Base-by-base conservation (phyloP, 2,797 vertebrate genomes). In the Acanthis flammea region DNA sequence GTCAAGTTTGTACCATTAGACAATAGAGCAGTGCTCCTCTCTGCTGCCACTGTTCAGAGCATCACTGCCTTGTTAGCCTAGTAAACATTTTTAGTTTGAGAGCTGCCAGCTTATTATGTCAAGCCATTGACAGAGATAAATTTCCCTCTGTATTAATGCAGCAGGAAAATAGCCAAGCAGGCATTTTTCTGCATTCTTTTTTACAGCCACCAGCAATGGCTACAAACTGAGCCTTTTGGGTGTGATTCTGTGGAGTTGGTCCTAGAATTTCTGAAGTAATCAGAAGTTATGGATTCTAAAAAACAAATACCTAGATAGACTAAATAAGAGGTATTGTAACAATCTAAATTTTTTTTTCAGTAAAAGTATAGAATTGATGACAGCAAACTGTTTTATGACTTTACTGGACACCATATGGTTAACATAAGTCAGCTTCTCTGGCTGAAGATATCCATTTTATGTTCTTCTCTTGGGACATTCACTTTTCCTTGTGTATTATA, bases 371-470 rank as follows among this genome's bases (percentile, higher is more conserved):
- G 28, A 63, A 51, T 22, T 51, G 14, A 4, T 70, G 27, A 24
- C 18, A 60, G 18, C 24, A 28, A 71, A 31, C 18, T 31, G 7
- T 19, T 71, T 18, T 50, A 12, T 62, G 24, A 16, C 50, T 77
- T 89, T 60, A 12, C 16, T 71, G 19, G 30, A 37, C 41, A 72
- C 9, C 0, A 1, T 14, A 5, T 28, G 9, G 22, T 88, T 82
- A 44, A 47, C 5, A 1, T n/a, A 33, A 55, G 27, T 55, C 9
- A 68, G 5, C 4, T 54, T 65, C 24, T 60, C 37, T 54, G 30
- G 2, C 7, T 62, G 11, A 77, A 35, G 1, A 5, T 41, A 68
- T 5, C 24, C 9, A 7, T 30, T 14, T 0, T 35, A 4, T 27
- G 12, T 51, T 12, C 61, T 18, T 45, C 21, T 78, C 4, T 1